These are phyloP conservation scores for Monoplex corrugatus DNA, from an alignment of 2,888 invertebrate species.

Conservation along the genomic window DNA sequence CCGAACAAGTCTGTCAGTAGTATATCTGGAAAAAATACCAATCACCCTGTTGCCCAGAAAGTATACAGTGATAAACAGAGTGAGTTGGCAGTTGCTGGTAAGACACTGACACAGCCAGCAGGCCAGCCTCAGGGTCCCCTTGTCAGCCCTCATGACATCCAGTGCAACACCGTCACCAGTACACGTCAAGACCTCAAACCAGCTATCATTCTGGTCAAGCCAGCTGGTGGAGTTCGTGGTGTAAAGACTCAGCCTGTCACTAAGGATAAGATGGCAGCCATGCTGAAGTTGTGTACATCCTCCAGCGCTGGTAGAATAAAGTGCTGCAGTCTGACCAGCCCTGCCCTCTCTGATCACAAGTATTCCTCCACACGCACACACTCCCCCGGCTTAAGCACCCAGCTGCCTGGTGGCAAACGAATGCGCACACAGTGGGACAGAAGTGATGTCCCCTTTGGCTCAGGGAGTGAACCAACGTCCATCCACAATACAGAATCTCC, in stretches of 20 bases:
- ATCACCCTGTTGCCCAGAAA: neutral
- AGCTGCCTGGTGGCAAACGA: constrained; percentile 10
- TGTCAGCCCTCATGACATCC: neutral
- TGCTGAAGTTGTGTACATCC: neutral
- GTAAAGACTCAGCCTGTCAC: neutral
- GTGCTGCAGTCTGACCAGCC: constrained; percentile 2
- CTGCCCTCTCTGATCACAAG: constrained; percentile 39
- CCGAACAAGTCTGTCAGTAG: neutral
- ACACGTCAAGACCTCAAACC: neutral
- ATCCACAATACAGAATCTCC: neutral
- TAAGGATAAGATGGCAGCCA: neutral
- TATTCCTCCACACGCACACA: constrained; percentile 37
- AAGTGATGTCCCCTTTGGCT: neutral
- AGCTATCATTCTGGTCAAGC: neutral
- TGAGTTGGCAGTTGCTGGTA: neutral
- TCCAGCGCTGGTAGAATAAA: too few relatives aligned
- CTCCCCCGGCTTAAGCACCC: neutral
- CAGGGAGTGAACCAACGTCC: neutral
- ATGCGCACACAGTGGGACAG: constrained; percentile 6
- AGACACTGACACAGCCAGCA: neutral
- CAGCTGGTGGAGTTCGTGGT: neutral
- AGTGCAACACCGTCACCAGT: neutral
- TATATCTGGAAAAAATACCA: neutral
- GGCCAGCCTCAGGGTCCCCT: neutral
- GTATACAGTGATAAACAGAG: too few relatives aligned